Base-by-base conservation (phyloP, 2,888 invertebrate genomes). In the Druceiella hillmani region DNA sequence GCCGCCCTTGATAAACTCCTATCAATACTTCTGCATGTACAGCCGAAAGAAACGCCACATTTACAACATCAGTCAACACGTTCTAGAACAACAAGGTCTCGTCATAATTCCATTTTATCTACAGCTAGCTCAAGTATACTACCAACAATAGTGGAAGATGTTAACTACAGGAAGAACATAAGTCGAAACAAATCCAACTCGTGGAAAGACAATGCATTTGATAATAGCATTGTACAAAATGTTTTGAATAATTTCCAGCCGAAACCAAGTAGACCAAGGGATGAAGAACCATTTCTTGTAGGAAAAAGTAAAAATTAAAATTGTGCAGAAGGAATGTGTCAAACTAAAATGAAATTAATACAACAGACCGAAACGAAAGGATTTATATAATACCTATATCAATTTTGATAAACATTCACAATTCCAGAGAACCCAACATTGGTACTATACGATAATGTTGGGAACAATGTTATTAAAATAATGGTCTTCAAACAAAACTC, bases 1-100 rank as follows among this genome's bases (percentile, higher is more conserved):
- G 78, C 74, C 16, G 72, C 75, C 2, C 57, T 82, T 31, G 83
- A 83, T 52, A 77, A 78, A 53, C 62, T 82, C 12, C 67, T 83
- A 7, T 76, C 75, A 14, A 75, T 76, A 17, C 58, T 83, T 10
- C 55, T 83, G 11, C 76, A 75, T 17, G 61, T 74, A 6, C 70
- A 66, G 38, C 62, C 71, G 12, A 56, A 45, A 28, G 46, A 45
- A 6, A 35, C 48, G 5, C 47, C 46, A 5, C 32, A 41, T 16
- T 27, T 42, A 14, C 41, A 43, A 17, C 31, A 37, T 5, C 44
- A 45, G 28, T 38, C 41, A 3, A 12, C 38, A n/a, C n/a, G n/a
- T 3, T 43, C 41, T 4, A 43, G 39, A 24, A 49, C 47, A n/a
- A 47, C 46, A 28, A 38, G 38, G 17, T 41, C 48, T 7, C 40